Percentiles rank a stretch among this genome's conserved stretches.
Evolutionary conservation across 2,113 vertebrate species (phyloP).

Genomic region (Aptenodytes patagonicus): DNA sequence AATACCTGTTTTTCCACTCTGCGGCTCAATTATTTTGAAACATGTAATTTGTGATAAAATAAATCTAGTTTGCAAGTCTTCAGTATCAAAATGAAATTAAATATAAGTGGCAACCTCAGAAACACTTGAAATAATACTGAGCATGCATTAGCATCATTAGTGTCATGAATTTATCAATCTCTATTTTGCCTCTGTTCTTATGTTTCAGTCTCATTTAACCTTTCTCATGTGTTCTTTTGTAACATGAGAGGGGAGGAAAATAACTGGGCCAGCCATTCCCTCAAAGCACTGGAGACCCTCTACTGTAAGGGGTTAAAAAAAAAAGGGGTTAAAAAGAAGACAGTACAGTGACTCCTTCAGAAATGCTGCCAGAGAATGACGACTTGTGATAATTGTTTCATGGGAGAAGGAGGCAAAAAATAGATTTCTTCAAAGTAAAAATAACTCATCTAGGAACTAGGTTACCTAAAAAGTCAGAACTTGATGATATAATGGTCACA

Average conservation of each 20-base stretch:
- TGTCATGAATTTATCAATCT: neutral
- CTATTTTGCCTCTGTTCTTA: neutral
- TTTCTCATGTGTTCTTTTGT: neutral
- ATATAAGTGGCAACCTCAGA: neutral
- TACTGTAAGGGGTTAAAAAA: neutral
- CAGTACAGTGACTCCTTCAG: neutral
- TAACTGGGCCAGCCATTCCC: neutral
- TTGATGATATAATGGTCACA: neutral
- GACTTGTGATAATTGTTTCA: neutral
- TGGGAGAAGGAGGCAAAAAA: neutral
- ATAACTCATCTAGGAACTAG: neutral
- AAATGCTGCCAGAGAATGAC: neutral
- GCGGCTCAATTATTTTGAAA: neutral
- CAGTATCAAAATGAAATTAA: neutral
- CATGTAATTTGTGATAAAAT: neutral
- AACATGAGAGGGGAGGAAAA: neutral
- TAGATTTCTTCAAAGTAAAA: neutral
- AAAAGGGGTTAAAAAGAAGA: neutral
- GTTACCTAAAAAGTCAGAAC: neutral
- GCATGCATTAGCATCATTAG: neutral
- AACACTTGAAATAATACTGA: neutral
- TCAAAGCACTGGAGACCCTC: neutral
- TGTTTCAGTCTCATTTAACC: neutral
- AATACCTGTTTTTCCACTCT: neutral
- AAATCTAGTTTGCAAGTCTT: neutral